These are phyloP conservation scores for Microctonus hyperodae DNA, from an alignment of 2,888 invertebrate genomes.

Conservation along the genomic window DNA sequence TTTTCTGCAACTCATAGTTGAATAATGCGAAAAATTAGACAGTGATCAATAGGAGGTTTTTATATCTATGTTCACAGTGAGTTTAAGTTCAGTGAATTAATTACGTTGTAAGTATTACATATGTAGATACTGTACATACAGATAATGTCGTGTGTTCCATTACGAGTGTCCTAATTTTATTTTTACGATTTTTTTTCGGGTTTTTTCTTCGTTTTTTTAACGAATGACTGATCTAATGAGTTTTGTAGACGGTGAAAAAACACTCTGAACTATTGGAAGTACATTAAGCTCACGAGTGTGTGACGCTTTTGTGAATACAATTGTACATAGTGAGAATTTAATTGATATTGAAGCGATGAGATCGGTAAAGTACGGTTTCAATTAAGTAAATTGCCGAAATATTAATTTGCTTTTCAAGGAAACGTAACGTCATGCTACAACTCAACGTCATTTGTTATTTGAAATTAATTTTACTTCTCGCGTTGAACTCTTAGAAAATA, in stretches of 20 bases:
- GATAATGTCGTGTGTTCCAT: neutral
- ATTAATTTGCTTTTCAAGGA: conserved; percentile 26
- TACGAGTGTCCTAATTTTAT: neutral
- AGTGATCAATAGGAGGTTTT: neutral
- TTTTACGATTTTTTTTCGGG: neutral
- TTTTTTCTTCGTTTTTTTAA: neutral
- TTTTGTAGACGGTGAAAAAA: neutral
- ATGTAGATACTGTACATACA: too few species aligned
- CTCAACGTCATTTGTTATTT: neutral
- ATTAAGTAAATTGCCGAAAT: conserved; percentile 36
- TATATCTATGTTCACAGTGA: neutral
- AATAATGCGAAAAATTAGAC: neutral
- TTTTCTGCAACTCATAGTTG: neutral
- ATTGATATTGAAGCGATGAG: conserved; percentile 38
- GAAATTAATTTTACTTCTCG: conserved; percentile 13
- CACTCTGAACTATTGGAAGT: neutral
- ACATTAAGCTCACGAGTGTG: neutral
- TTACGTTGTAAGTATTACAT: neutral
- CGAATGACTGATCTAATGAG: conserved; percentile 2
- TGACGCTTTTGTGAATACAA: neutral
- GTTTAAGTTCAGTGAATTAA: neutral
- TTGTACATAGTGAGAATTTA: conserved; percentile 28
- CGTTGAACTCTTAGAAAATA: neutral
- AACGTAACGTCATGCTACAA: neutral
- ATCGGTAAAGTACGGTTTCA: conserved; percentile 32